phyloP scores from a whole-genome alignment of 2,888 invertebrate genomes.

The Dioctria rufipes region DNA sequence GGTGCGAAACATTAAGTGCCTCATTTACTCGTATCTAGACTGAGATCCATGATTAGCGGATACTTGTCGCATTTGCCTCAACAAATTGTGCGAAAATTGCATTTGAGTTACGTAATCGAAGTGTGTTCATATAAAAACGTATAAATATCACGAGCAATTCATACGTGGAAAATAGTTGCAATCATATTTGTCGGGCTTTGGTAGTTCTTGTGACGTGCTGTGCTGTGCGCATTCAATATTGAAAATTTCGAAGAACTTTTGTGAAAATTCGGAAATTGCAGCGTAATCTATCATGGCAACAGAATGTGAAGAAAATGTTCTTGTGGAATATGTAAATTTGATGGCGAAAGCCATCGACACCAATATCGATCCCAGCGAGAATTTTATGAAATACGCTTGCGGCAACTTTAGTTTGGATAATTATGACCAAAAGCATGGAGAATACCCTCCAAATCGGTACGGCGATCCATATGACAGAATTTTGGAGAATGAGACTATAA shows the following conservation, averaged over 20 bases:
- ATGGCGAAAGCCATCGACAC: neutral
- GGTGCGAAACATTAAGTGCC: neutral
- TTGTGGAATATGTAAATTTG: neutral
- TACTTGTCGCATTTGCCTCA: neutral
- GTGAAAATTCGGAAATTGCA: neutral
- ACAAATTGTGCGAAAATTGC: slow-evolving; percentile 4
- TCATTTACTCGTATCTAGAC: neutral
- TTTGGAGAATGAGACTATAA: slow-evolving; percentile 27
- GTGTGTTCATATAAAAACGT: neutral
- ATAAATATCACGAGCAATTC: neutral
- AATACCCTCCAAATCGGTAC: slow-evolving; percentile 1
- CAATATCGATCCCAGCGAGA: neutral
- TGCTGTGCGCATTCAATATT: neutral
- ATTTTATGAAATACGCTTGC: slow-evolving; percentile 28
- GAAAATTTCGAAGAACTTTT: neutral
- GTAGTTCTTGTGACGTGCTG: neutral
- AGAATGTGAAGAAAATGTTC: neutral
- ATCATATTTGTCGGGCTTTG: neutral
- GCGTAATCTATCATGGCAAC: neutral
- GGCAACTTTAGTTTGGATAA: slow-evolving; percentile 19
- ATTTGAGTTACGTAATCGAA: neutral
- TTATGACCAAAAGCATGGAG: slow-evolving; percentile 1
- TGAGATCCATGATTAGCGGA: neutral
- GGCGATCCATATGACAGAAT: slow-evolving; percentile 3
- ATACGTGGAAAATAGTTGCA: neutral